Conservation (phyloP, 2,888 invertebrate genomes). For the Meteorus colon region DNA sequence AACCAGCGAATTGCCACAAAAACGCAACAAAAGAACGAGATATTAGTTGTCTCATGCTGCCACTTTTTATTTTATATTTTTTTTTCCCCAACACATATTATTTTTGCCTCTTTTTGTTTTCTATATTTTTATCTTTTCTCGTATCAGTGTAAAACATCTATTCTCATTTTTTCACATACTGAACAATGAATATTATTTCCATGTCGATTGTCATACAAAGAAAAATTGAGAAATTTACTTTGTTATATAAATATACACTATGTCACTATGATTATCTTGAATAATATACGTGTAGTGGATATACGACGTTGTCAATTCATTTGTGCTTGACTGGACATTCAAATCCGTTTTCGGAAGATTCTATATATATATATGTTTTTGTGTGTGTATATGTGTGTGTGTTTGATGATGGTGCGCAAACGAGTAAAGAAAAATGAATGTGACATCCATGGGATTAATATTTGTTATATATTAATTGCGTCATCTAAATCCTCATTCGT, state of each 20-base stretch:
- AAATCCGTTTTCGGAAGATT: slow-evolving; percentile 1
- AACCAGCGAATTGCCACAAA: slow-evolving; percentile 65
- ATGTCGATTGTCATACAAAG: not conserved
- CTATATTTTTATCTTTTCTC: not conserved
- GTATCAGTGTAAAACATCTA: not conserved
- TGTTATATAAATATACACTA: not conserved
- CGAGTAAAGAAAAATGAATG: slow-evolving; percentile 23
- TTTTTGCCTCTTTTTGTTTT: slow-evolving; percentile 2
- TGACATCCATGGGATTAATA: slow-evolving; percentile 27
- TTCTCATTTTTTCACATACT: not conserved
- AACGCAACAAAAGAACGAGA: slow-evolving; percentile 71
- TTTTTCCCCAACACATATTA: slow-evolving; percentile 24
- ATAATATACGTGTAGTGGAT: not conserved
- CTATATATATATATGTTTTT: not conserved
- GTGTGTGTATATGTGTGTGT: not conserved
- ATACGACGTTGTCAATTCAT: slow-evolving; percentile 10
- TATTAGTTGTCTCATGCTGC: slow-evolving; percentile 63
- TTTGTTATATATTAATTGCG: slow-evolving; percentile 14
- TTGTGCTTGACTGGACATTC: slow-evolving; percentile 18
- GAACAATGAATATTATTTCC: not conserved
- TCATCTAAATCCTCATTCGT: not conserved
- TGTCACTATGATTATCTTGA: not conserved
- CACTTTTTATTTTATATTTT: slow-evolving; percentile 37
- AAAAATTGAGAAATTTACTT: not conserved
- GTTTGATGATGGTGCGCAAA: too few species aligned